Conservation (phyloP, 2,888 invertebrate genomes). For the Dendrolimus pini region DNA sequence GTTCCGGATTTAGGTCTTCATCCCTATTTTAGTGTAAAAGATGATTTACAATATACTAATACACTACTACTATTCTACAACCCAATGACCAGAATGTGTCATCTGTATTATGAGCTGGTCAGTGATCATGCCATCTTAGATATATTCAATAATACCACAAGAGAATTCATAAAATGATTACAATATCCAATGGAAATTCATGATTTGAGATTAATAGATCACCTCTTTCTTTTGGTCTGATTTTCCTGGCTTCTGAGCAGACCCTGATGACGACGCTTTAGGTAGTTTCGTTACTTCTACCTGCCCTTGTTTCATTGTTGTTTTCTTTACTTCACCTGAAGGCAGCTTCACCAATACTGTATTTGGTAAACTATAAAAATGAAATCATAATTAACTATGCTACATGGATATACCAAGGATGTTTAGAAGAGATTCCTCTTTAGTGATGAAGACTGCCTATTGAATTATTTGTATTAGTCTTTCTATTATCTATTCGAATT, state of each 20-base stretch:
- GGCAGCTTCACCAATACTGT: slow-evolving; percentile 67
- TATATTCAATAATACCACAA: too few relatives aligned
- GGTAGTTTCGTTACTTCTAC: slow-evolving; percentile 56
- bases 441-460: too few relatives aligned
- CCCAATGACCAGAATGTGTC: too few relatives aligned
- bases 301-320: slow-evolving; percentile 53
- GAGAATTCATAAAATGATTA: neutral
- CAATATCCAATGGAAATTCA: neutral
- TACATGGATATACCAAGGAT: neutral
- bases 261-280: slow-evolving; percentile 53
- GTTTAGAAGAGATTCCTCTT: too few relatives aligned
- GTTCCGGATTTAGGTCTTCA: too few relatives aligned
- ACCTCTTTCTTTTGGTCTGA: slow-evolving; percentile 33
- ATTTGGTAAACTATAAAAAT: slow-evolving; percentile 55
- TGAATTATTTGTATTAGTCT: too few relatives aligned
- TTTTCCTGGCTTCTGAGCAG: slow-evolving; percentile 37
- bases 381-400: neutral
- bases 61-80: too few relatives aligned
- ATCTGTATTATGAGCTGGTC: too few relatives aligned
- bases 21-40: too few relatives aligned
- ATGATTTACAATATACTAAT: too few relatives aligned
- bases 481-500: too few relatives aligned
- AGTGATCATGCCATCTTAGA: too few relatives aligned
- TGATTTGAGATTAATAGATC: neutral
- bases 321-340: slow-evolving; percentile 61